These are phyloP conservation scores for Leucoptera coffeella DNA, from an alignment of 2,888 invertebrate genomes.

Conservation along the genomic window DNA sequence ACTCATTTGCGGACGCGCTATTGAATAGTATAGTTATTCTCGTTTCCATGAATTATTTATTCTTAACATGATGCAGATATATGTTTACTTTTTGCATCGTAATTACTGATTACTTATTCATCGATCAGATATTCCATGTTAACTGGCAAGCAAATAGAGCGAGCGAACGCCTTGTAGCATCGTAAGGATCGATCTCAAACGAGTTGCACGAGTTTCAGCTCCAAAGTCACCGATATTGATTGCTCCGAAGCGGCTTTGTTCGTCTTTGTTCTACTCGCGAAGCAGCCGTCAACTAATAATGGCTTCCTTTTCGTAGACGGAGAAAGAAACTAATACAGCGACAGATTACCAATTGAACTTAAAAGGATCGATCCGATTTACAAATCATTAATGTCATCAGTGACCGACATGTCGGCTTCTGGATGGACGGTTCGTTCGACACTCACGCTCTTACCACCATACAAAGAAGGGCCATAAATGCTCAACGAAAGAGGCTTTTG, in stretches of 20 bases:
- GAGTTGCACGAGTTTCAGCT: too few relatives aligned
- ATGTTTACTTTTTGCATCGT: slow-evolving; percentile 2
- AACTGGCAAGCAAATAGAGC: too few relatives aligned
- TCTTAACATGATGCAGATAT: too few relatives aligned
- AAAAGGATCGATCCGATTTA: slow-evolving; percentile 24
- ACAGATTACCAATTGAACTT: slow-evolving; percentile 15
- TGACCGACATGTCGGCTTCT: slow-evolving; percentile 33
- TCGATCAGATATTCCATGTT: too few relatives aligned
- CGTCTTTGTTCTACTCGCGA: slow-evolving; percentile 22
- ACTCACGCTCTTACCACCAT: too few relatives aligned
- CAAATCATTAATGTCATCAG: slow-evolving; percentile 45
- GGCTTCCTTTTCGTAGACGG: slow-evolving; percentile 12
- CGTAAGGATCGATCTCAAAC: too few relatives aligned
- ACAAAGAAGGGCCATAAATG: too few relatives aligned
- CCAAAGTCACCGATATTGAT: slow-evolving; percentile 27
- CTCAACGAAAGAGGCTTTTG: slow-evolving; percentile 27
- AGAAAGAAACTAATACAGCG: slow-evolving; percentile 24
- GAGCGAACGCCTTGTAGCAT: too few relatives aligned
- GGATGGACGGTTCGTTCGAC: too few relatives aligned
- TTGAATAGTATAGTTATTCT: too few relatives aligned
- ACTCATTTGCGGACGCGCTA: too few relatives aligned
- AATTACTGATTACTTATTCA: slow-evolving; percentile 3
- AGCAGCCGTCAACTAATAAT: slow-evolving; percentile 28
- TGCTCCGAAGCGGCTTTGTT: slow-evolving; percentile 19
- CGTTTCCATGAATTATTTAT: slow-evolving; percentile 9